These are phyloP conservation scores for Allophyes oxyacanthae DNA, from an alignment of 2,888 invertebrate genomes.

Conservation along the genomic window DNA sequence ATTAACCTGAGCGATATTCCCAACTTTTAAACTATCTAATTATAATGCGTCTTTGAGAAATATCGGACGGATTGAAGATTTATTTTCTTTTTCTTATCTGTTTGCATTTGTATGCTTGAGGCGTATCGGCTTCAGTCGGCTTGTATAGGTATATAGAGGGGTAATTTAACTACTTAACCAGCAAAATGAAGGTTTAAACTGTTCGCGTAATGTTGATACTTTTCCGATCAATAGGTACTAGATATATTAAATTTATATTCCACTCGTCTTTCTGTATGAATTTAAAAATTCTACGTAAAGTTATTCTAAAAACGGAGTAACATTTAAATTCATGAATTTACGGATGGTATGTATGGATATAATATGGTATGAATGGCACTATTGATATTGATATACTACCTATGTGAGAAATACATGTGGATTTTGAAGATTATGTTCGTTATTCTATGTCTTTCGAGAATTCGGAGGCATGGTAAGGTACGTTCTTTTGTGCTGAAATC, in stretches of 20 bases:
- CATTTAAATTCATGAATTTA: conserved; percentile 44
- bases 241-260: conserved; percentile 12
- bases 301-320: conserved; percentile 40
- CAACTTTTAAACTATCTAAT: background rate
- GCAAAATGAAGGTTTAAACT: conserved; percentile 21
- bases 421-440: conserved; percentile 7
- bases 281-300: conserved; percentile 51
- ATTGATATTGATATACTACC: conserved; percentile 27
- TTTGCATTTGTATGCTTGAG: too few relatives aligned
- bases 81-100: too few relatives aligned
- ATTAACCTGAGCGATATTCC: too few relatives aligned
- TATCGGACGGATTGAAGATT: background rate
- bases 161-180: background rate
- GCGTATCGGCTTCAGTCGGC: too few relatives aligned
- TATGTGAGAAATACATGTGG: conserved; percentile 18
- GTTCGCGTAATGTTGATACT: conserved; percentile 9
- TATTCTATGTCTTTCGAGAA: conserved; percentile 3
- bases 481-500: too few relatives aligned
- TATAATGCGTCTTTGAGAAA: conserved; percentile 6
- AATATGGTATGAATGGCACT: conserved; percentile 37
- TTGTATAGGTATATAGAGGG: too few relatives aligned
- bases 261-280: conserved; percentile 37
- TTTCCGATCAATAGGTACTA: conserved; percentile 23
- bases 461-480: too few relatives aligned
- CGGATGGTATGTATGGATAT: conserved; percentile 21